A percentile compares a stretch with the other conserved stretches of the same genome.
Evolutionary conservation across 23 tunicate genomes (phyloP).

Genomic region (Halocynthia aurantium): DNA sequence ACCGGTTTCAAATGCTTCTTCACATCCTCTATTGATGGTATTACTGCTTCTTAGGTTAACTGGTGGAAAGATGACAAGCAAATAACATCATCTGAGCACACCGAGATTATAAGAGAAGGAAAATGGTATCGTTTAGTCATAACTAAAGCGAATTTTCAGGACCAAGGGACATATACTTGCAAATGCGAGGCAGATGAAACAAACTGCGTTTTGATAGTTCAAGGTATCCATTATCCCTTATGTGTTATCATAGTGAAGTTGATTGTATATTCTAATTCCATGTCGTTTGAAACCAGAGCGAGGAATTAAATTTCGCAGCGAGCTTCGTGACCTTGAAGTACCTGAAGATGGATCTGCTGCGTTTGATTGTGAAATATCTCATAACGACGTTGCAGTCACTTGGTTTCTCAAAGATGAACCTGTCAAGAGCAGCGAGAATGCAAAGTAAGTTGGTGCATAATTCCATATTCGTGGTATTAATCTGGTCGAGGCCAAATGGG

Average conservation of each 20-base stretch:
- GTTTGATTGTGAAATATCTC: slow-evolving; percentile 92
- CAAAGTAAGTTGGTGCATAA: slow-evolving; percentile 24
- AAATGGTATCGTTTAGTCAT: slow-evolving; percentile 70
- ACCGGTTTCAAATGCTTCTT: too few species aligned
- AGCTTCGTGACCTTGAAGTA: slow-evolving; percentile 52
- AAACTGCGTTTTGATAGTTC: slow-evolving; percentile 38
- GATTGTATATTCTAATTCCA: background rate
- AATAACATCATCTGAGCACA: slow-evolving; percentile 30
- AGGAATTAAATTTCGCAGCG: slow-evolving; percentile 71
- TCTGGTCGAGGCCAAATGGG: too few species aligned
- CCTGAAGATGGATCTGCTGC: slow-evolving; percentile 59
- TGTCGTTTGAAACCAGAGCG: slow-evolving; percentile 34
- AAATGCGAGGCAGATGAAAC: slow-evolving; percentile 78
- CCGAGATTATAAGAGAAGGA: slow-evolving; percentile 62
- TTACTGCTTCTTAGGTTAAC: slow-evolving; percentile 27
- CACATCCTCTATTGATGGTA: too few species aligned
- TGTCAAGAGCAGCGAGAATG: slow-evolving; percentile 23
- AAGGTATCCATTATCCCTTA: slow-evolving; percentile 30
- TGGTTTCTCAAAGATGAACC: slow-evolving; percentile 75
- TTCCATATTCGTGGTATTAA: too few species aligned
- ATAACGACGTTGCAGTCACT: slow-evolving; percentile 59
- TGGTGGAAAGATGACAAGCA: slow-evolving; percentile 76
- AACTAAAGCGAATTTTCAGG: slow-evolving; percentile 44
- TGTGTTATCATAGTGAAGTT: background rate
- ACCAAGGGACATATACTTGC: slow-evolving; percentile 60